Conservation (phyloP, 35 echinoderm and acorn worm species). For the Ptychodera flava region DNA sequence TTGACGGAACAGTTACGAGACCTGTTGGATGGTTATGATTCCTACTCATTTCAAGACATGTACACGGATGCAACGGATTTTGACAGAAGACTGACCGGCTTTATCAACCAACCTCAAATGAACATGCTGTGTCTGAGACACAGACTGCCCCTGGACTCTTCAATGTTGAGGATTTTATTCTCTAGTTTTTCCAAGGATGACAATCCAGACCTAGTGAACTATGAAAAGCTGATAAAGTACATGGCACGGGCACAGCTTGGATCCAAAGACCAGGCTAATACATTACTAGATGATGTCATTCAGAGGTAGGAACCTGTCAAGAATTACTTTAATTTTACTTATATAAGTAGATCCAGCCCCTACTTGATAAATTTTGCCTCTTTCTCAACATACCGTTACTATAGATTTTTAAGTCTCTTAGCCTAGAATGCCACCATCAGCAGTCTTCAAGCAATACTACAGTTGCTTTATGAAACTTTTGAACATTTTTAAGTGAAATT, state of each 20-base stretch:
- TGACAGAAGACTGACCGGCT: conserved; percentile 74
- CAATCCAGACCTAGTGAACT: conserved; percentile 81
- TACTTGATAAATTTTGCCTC: too few species aligned
- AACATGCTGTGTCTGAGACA: conserved; percentile 76
- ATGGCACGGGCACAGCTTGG: conserved; percentile 83
- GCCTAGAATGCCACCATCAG: too few species aligned
- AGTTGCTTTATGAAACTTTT: too few species aligned
- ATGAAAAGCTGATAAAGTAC: conserved; percentile 94
- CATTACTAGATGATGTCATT: conserved; percentile 30
- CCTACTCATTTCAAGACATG: conserved; percentile 83
- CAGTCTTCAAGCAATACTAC: too few species aligned
- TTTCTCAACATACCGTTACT: too few species aligned
- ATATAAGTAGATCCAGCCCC: too few species aligned
- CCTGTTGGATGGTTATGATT: conserved; percentile 55
- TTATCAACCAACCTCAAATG: conserved; percentile 63
- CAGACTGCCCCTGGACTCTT: conserved; percentile 54
- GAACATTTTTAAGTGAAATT: too few species aligned
- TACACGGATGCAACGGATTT: conserved; percentile 84
- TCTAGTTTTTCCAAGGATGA: conserved; percentile 78
- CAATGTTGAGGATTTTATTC: conserved; percentile 65
- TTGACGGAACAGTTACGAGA: conserved; percentile 59
- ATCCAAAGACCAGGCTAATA: conserved; percentile 64
- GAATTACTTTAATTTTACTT: too few species aligned
- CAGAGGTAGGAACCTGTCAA: conserved; percentile 61
- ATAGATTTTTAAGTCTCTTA: too few species aligned